These are phyloP conservation scores for Epicauta chinensis DNA, from an alignment of 1,140 invertebrate genomes.

Conservation along the genomic window DNA sequence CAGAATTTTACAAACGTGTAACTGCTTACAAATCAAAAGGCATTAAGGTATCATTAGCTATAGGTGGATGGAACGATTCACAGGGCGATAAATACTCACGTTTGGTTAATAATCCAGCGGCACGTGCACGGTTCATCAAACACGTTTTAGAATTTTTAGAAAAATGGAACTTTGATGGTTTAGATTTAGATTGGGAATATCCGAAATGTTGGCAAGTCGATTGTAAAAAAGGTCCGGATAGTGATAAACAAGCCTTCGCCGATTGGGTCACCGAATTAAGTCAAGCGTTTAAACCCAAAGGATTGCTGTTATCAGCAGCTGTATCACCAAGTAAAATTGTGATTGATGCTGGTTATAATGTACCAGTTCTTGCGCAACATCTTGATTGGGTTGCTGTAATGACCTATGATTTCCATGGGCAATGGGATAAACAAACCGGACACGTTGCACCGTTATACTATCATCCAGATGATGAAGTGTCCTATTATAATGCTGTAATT, in stretches of 20 bases:
- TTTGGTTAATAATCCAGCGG: conserved; percentile 66
- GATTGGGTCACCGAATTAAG: conserved; percentile 67
- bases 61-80: conserved; percentile 89
- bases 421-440: conserved; percentile 78
- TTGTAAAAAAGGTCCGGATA: conserved; percentile 73
- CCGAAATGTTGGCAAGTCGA: conserved; percentile 84
- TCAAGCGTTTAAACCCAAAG: conserved; percentile 63
- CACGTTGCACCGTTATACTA: conserved; percentile 77
- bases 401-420: conserved; percentile 82
- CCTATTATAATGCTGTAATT: conserved; percentile 60
- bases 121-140: conserved; percentile 63
- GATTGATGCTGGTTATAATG: conserved; percentile 78
- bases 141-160: conserved; percentile 71
- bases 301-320: conserved; percentile 70
- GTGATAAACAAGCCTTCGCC: conserved; percentile 75
- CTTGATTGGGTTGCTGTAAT: conserved; percentile 84
- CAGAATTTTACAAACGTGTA: conserved; percentile 78
- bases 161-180: conserved; percentile 78
- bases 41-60: conserved; percentile 72
- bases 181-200: conserved; percentile 90
- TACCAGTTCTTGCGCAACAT: conserved; percentile 60
- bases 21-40: conserved; percentile 71
- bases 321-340: conserved; percentile 85
- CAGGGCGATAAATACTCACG: conserved; percentile 78
- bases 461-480: conserved; percentile 70